These are phyloP conservation scores for Polymixis flavicincta DNA, from an alignment of 2,888 invertebrate species.

Conservation along the genomic window DNA sequence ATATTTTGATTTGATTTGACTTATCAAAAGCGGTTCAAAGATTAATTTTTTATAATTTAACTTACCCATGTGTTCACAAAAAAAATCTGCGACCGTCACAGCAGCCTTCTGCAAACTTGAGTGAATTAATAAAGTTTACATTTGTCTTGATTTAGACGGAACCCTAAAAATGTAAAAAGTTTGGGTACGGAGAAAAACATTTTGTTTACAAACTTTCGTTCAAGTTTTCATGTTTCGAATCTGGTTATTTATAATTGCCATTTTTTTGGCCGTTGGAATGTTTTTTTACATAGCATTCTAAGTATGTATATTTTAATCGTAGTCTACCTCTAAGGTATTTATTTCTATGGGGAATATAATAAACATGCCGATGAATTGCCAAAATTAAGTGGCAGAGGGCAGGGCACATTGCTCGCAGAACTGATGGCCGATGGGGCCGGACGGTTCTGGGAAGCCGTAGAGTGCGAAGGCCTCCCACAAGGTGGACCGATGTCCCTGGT, in stretches of 20 bases:
- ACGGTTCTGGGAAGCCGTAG: too few species aligned
- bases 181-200: not conserved
- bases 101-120: constrained; percentile 28
- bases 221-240: not conserved
- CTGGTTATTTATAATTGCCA: not conserved
- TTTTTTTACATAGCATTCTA: not conserved
- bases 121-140: constrained; percentile 6
- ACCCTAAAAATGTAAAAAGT: constrained; percentile 2
- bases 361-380: too few species aligned
- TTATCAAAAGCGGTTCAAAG: too few species aligned
- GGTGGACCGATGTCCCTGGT: too few species aligned
- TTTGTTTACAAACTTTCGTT: constrained; percentile 18
- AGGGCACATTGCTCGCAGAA: too few species aligned
- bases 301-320: not conserved
- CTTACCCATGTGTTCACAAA: not conserved
- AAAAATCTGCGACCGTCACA: constrained; percentile 10
- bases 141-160: not conserved
- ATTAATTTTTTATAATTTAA: too few species aligned
- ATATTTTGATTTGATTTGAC: too few species aligned
- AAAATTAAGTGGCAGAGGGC: too few species aligned
- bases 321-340: not conserved
- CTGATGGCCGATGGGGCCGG: too few species aligned
- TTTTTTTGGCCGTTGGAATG: not conserved
- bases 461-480: too few species aligned
- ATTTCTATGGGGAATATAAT: too few species aligned